Conservation (phyloP, 2,797 vertebrate genomes). For the Xenentodon cancila region DNA sequence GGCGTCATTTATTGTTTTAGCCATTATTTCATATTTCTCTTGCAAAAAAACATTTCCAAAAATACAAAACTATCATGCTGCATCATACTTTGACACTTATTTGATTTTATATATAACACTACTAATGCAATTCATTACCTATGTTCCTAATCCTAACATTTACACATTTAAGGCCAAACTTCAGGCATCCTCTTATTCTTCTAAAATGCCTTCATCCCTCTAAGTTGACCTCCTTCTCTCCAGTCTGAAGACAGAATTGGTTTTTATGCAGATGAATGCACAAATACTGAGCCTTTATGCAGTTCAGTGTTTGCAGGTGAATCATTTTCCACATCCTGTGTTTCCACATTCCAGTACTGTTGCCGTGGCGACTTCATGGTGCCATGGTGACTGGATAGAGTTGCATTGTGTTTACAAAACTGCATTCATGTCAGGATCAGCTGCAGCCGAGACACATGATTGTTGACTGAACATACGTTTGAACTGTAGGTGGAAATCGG, state of each 20-base stretch:
- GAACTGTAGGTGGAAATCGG: too few species aligned
- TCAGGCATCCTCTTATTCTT: neutral
- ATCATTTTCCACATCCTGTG: constrained; percentile 59
- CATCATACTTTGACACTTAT: too few species aligned
- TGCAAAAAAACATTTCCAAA: too few species aligned
- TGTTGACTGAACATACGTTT: too few species aligned
- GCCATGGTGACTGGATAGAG: constrained; percentile 11
- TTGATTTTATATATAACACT: too few species aligned
- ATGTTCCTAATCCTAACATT: neutral
- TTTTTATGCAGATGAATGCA: constrained; percentile 14
- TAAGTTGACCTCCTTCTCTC: neutral
- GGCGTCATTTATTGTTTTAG: too few species aligned
- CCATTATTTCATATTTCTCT: too few species aligned
- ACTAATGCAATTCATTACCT: too few species aligned
- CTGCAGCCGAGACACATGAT: too few species aligned
- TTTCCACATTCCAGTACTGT: constrained; percentile 68
- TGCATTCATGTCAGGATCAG: too few species aligned
- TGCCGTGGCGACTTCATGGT: constrained; percentile 29
- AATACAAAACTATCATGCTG: too few species aligned
- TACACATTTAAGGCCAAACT: neutral
- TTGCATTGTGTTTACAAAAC: too few species aligned
- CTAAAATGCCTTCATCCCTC: neutral
- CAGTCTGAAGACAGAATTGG: neutral
- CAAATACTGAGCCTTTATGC: constrained; percentile 16
- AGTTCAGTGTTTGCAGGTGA: constrained; percentile 39